These are phyloP conservation scores for Bombus ignitus DNA, from an alignment of 1,140 invertebrate species.

Conservation along the genomic window DNA sequence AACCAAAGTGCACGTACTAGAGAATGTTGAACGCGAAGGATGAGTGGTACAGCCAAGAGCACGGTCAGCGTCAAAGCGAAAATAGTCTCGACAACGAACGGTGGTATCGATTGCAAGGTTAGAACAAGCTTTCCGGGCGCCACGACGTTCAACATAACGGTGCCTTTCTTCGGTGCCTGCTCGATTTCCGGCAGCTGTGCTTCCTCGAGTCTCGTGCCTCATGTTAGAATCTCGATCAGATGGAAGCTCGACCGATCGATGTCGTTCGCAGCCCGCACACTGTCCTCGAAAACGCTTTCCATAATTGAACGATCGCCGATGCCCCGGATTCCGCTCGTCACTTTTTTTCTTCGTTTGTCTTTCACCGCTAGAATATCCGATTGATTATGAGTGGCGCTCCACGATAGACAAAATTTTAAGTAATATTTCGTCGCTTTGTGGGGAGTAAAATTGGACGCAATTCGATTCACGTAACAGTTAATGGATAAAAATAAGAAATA, in stretches of 20 bases:
- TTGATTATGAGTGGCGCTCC: neutral
- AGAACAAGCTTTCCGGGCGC: conserved; percentile 67
- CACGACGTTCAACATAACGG: conserved; percentile 74
- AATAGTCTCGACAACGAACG: conserved; percentile 72
- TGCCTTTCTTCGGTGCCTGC: conserved; percentile 27
- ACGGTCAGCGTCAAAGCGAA: conserved; percentile 72
- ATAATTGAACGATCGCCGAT: conserved; percentile 67
- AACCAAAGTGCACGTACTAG: conserved; percentile 69
- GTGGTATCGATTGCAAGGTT: conserved; percentile 73
- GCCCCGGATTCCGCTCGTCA: conserved; percentile 22
- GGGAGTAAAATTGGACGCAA: too few relatives aligned
- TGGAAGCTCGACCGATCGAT: conserved; percentile 46
- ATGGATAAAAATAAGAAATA: too few relatives aligned
- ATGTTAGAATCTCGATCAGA: conserved; percentile 44
- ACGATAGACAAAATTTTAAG: too few relatives aligned
- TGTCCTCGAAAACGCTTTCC: conserved; percentile 56
- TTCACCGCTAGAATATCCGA: neutral
- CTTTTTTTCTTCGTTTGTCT: conserved; percentile 16
- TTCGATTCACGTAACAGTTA: too few relatives aligned
- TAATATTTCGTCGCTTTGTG: too few relatives aligned
- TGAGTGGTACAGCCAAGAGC: conserved; percentile 73
- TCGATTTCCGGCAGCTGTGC: conserved; percentile 46
- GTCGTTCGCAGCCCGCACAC: conserved; percentile 29
- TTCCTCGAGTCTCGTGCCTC: conserved; percentile 6
- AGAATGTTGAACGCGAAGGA: conserved; percentile 67